phyloP scores from a whole-genome alignment of 2,113 vertebrate genomes.

The Grammomys dolichurus region DNA sequence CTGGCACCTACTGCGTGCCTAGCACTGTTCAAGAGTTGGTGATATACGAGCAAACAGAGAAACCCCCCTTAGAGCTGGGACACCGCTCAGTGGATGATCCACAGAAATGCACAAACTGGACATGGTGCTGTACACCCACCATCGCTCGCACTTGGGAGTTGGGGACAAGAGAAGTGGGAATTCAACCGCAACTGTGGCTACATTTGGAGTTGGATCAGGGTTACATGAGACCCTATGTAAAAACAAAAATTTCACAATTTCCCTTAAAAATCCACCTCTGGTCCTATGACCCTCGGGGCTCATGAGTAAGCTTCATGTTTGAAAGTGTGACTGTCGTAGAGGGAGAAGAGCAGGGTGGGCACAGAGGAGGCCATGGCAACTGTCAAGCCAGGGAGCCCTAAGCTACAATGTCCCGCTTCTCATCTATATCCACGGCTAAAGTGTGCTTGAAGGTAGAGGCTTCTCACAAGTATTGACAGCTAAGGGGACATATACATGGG shows the following conservation, averaged over 20 bases:
- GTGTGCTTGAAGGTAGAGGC: accelerated
- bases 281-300: background rate
- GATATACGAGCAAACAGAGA: background rate
- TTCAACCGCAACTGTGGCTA: background rate
- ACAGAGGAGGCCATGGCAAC: background rate
- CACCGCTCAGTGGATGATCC: background rate
- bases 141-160: background rate
- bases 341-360: too few species aligned
- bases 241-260: background rate
- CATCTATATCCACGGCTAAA: background rate
- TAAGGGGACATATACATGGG: accelerated
- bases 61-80: too few species aligned
- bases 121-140: background rate
- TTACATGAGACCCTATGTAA: background rate
- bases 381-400: background rate
- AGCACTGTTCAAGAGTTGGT: background rate
- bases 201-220: background rate
- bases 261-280: background rate
- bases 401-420: background rate
- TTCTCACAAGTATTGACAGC: accelerated
- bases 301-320: background rate
- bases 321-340: background rate
- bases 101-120: background rate
- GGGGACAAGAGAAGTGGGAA: background rate
- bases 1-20: background rate